phyloP scores from a whole-genome alignment of 2,113 vertebrate genomes.

The Lonchura striata region DNA sequence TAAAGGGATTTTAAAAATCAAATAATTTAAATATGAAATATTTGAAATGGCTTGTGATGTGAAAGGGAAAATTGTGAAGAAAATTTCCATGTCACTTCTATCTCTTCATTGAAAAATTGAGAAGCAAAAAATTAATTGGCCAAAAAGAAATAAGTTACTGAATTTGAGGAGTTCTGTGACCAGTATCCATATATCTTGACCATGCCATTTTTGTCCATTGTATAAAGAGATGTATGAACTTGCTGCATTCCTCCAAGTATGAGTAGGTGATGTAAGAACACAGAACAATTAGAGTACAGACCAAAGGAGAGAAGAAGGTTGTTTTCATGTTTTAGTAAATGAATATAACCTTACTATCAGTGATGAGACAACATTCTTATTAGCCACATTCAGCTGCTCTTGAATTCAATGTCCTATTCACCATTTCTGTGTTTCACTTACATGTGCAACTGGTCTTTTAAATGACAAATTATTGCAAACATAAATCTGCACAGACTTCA shows the following conservation, averaged over 20 bases:
- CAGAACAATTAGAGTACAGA: background rate
- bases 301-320: rapidly evolving
- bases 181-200: background rate
- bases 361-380: background rate
- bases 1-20: background rate
- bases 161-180: background rate
- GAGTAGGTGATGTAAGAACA: background rate
- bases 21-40: background rate
- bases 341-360: background rate
- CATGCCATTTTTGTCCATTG: background rate
- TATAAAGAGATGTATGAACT: background rate
- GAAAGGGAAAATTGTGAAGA: background rate
- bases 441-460: background rate
- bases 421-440: background rate
- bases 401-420: background rate
- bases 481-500: background rate
- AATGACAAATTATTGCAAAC: background rate
- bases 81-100: background rate
- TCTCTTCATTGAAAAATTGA: background rate
- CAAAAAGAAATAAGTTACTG: background rate
- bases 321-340: background rate
- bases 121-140: background rate
- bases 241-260: background rate
- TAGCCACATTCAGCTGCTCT: background rate
- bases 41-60: background rate